These are phyloP conservation scores for Caenorhabditis afra DNA, from an alignment of 2,888 invertebrate genomes.

Conservation along the genomic window DNA sequence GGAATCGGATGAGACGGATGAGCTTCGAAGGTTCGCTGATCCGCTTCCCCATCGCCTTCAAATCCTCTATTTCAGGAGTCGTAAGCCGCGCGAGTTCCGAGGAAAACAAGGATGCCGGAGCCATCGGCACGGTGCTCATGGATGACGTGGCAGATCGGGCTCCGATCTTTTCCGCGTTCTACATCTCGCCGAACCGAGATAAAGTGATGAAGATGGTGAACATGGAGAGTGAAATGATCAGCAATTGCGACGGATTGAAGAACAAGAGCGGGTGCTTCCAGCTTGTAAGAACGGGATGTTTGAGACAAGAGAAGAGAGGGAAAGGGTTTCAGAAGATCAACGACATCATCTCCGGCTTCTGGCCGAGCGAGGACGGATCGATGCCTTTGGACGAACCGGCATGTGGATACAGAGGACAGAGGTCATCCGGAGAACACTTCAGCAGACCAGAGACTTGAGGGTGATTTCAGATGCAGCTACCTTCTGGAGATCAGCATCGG, in stretches of 20 bases:
- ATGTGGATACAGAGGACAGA: slow-evolving; percentile 76
- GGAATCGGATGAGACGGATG: slow-evolving; percentile 76
- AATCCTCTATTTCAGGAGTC: slow-evolving; percentile 34
- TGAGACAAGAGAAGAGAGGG: background rate
- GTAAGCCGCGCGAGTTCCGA: slow-evolving; percentile 36
- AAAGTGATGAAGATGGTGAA: slow-evolving; percentile 78
- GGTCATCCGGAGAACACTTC: background rate
- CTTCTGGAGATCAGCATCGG: slow-evolving; percentile 74
- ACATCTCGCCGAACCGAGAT: slow-evolving; percentile 75
- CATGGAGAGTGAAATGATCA: slow-evolving; percentile 73
- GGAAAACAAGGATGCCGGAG: slow-evolving; percentile 57
- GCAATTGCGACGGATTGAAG: slow-evolving; percentile 76
- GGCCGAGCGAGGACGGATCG: slow-evolving; percentile 75
- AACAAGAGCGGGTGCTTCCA: slow-evolving; percentile 76
- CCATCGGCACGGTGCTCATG: slow-evolving; percentile 76
- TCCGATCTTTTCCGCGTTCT: slow-evolving; percentile 78
- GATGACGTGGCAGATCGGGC: slow-evolving; percentile 79
- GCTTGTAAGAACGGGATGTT: slow-evolving; percentile 62
- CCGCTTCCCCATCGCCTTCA: background rate
- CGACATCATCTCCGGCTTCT: slow-evolving; percentile 77
- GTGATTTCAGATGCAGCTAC: slow-evolving; percentile 68
- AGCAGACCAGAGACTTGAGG: background rate
- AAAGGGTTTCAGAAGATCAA: slow-evolving; percentile 69
- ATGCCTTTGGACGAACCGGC: slow-evolving; percentile 77
- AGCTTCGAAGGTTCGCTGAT: slow-evolving; percentile 71